phyloP scores from a whole-genome alignment of 2,888 invertebrate species.

The Tholera decimalis region DNA sequence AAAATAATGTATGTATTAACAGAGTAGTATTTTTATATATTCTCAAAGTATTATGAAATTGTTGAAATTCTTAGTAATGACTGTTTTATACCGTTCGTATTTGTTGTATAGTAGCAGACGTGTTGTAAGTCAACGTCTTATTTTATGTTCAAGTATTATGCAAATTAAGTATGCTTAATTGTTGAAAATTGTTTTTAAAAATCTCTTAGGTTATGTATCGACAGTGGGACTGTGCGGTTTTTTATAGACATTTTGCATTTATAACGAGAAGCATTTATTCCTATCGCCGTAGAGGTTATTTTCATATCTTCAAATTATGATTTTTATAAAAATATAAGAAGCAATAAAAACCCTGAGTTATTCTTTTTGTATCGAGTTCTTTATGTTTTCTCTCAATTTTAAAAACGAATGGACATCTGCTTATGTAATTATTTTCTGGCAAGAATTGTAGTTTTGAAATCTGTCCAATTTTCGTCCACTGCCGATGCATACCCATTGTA shows the following conservation, averaged over 20 bases:
- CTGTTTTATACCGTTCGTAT: constrained; percentile 59
- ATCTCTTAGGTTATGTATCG: constrained; percentile 26
- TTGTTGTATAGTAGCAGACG: constrained; percentile 44
- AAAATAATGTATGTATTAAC: not conserved
- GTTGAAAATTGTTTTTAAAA: constrained; percentile 29
- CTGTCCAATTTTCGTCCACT: not conserved
- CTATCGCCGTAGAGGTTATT: not conserved
- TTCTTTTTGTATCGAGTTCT: not conserved
- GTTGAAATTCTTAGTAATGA: constrained; percentile 40
- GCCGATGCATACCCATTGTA: constrained; percentile 29
- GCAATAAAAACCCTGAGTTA: not conserved
- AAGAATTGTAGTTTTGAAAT: too few species aligned
- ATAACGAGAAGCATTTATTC: constrained; percentile 5
- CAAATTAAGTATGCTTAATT: too few species aligned
- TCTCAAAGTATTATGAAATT: constrained; percentile 22
- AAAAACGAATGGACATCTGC: not conserved
- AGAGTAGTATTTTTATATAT: constrained; percentile 14
- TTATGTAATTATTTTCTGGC: too few species aligned
- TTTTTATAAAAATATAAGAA: not conserved
- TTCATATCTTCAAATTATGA: not conserved
- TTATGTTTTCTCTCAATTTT: not conserved
- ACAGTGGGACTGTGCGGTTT: constrained; percentile 7
- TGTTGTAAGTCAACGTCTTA: constrained; percentile 45
- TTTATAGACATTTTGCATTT: not conserved
- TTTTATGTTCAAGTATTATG: constrained; percentile 43